These are phyloP conservation scores for Salticus scenicus DNA, from an alignment of 2,888 invertebrate species.

Conservation along the genomic window DNA sequence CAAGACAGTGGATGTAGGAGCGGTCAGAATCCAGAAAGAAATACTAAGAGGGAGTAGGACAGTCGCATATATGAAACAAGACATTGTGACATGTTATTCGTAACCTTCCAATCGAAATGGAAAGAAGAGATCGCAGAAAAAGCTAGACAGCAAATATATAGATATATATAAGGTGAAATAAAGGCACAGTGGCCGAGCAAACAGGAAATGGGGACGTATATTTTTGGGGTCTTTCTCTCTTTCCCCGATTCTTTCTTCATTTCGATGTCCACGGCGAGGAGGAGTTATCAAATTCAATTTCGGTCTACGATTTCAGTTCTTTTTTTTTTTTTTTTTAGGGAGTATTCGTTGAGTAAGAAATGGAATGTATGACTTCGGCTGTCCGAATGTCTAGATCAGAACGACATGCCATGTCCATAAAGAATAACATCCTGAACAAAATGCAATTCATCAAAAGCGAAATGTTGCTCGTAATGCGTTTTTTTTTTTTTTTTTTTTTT, in stretches of 20 bases:
- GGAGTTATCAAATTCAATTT: constrained; percentile 67
- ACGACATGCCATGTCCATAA: constrained; percentile 13
- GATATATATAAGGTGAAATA: constrained; percentile 62
- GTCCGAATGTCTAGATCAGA: constrained; percentile 18
- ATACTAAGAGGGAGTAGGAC: constrained; percentile 28
- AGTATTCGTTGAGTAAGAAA: constrained; percentile 28
- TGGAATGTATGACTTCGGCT: constrained; percentile 34
- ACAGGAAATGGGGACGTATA: constrained; percentile 67
- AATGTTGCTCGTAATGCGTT: too few species aligned
- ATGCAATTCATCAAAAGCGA: constrained; percentile 49
- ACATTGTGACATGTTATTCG: constrained; percentile 64
- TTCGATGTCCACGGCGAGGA: constrained; percentile 37
- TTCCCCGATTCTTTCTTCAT: neutral
- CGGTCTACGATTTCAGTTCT: constrained; percentile 22
- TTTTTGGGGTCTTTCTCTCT: constrained; percentile 30
- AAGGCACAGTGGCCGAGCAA: constrained; percentile 61
- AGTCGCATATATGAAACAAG: constrained; percentile 64
- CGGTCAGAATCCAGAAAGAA: too few species aligned
- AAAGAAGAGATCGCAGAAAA: constrained; percentile 10
- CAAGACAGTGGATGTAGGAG: too few species aligned
- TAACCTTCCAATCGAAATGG: constrained; percentile 46
- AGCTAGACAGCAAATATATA: neutral
- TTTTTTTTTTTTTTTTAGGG: constrained; percentile 29
- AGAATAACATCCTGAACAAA: constrained; percentile 21
- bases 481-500: too few species aligned